phyloP scores from a whole-genome alignment of 2,797 vertebrate species.

The Meriones psammophilus region DNA sequence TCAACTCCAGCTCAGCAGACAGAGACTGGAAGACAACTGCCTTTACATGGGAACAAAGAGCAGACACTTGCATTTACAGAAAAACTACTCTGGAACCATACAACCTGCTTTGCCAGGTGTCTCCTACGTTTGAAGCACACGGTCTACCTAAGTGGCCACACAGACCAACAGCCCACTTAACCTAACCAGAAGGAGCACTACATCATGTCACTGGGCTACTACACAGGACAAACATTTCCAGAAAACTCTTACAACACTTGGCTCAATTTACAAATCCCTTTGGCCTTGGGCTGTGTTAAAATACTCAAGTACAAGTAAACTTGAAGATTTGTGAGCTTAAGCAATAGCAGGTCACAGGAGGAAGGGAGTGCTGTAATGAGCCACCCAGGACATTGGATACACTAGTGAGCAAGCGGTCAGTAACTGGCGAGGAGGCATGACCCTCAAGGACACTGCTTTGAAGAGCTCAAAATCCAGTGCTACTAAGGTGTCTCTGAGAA shows the following conservation, averaged over 20 bases:
- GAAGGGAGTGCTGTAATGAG: neutral
- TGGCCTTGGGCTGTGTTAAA: neutral
- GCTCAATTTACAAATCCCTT: conserved; percentile 7
- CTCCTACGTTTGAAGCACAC: neutral
- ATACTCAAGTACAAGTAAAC: conserved; percentile 43
- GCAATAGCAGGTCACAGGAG: neutral
- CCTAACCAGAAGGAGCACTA: neutral
- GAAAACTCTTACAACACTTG: conserved; percentile 21
- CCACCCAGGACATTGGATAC: neutral
- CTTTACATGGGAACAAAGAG: neutral
- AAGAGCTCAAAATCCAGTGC: neutral
- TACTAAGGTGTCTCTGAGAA: neutral
- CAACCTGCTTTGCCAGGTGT: neutral
- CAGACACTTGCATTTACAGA: neutral
- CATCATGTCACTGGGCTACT: neutral
- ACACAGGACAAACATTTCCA: neutral
- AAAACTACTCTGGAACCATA: neutral
- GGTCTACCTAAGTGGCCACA: neutral
- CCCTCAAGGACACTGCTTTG: neutral
- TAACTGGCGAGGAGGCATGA: neutral
- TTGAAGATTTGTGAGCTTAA: neutral
- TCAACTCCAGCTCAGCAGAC: neutral
- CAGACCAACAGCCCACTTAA: neutral
- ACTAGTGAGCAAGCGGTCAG: neutral
- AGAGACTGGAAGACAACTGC: neutral